These are phyloP conservation scores for Pseudotriccus pelzelni DNA, from an alignment of 2,797 vertebrate genomes.

Conservation along the genomic window DNA sequence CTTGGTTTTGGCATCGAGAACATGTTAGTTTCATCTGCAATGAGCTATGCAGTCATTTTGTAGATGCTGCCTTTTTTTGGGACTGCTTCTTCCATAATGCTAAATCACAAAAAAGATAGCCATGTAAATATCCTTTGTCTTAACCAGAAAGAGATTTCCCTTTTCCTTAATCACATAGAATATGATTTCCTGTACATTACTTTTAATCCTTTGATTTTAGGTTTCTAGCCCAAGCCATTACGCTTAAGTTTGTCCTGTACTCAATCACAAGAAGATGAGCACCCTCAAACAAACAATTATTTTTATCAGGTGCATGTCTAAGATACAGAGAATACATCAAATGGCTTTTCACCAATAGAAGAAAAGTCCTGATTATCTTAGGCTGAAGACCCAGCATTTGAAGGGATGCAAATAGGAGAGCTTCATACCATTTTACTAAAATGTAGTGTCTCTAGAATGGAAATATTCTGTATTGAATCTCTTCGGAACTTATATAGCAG, in stretches of 20 bases:
- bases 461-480: background rate
- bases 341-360: background rate
- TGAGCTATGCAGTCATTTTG: background rate
- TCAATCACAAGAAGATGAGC: background rate
- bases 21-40: background rate
- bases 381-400: background rate
- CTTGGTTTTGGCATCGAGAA: background rate
- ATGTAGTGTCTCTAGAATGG: background rate
- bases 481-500: background rate
- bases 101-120: background rate
- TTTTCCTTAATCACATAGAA: background rate
- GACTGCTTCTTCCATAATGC: background rate
- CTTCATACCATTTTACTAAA: background rate
- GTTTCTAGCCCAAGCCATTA: background rate
- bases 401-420: background rate
- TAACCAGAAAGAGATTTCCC: background rate
- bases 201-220: background rate
- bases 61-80: background rate
- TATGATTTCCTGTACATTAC: background rate
- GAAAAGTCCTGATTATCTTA: background rate
- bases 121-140: background rate
- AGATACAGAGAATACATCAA: background rate
- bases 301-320: background rate
- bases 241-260: background rate
- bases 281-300: background rate